Conservation (phyloP, 2,888 invertebrate genomes). For the Graphium colonna region DNA sequence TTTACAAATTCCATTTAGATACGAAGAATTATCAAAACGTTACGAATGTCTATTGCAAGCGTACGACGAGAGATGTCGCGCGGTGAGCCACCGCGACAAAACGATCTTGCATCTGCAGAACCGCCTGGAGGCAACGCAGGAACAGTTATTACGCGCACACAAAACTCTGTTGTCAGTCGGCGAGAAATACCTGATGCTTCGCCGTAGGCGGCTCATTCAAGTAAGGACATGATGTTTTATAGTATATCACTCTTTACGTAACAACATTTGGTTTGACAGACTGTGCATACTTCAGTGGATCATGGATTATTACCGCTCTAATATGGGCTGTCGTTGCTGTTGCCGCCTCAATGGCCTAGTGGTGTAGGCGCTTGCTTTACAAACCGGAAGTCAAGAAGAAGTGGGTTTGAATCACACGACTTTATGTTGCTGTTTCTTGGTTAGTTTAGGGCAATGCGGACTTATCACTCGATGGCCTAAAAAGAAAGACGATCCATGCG, state of each 20-base stretch:
- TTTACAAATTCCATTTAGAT: conserved; percentile 38
- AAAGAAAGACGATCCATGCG: no score
- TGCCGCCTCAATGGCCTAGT: no score
- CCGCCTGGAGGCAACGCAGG: conserved; percentile 38
- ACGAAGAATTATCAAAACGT: conserved; percentile 61
- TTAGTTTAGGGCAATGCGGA: no score
- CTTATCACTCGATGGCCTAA: no score
- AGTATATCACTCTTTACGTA: background rate
- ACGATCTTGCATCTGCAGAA: conserved; percentile 39
- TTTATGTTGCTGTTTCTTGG: no score
- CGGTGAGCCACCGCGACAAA: conserved; percentile 40
- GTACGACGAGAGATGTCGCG: conserved; percentile 49
- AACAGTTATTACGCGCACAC: conserved; percentile 50
- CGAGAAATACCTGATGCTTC: conserved; percentile 55
- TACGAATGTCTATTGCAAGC: conserved; percentile 53
- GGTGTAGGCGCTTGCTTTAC: no score
- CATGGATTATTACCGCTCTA: background rate
- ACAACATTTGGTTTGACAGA: background rate
- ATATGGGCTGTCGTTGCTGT: background rate
- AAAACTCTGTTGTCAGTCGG: conserved; percentile 52
- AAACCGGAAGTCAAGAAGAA: no score
- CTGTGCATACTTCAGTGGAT: background rate
- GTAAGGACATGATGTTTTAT: conserved; percentile 28
- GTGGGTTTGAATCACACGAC: no score
- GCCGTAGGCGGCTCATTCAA: conserved; percentile 45